phyloP scores from a whole-genome alignment of 2,888 invertebrate genomes.

The Callyntrura sp. region DNA sequence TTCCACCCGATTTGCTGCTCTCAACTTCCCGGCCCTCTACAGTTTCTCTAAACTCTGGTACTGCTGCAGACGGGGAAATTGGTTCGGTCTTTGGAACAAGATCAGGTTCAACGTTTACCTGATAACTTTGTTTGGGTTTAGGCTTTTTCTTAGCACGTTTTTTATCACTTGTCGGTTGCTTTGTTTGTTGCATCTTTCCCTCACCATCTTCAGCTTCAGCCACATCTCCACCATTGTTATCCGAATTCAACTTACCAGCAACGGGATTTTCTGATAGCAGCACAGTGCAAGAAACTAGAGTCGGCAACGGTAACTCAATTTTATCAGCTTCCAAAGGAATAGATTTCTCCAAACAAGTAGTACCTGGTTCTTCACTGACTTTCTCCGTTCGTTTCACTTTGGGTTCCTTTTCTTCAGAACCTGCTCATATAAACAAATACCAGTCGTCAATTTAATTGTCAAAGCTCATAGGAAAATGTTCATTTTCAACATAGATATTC shows the following conservation, averaged over 20 bases:
- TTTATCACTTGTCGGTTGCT: not conserved
- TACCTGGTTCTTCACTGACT: not conserved
- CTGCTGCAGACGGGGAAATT: not conserved
- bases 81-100: constrained; percentile 42
- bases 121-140: not conserved
- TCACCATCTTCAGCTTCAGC: not conserved
- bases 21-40: not conserved
- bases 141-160: constrained; percentile 7
- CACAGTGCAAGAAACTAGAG: not conserved
- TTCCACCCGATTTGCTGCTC: not conserved
- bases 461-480: too few relatives aligned
- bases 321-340: not conserved
- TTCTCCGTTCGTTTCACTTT: constrained; percentile 1
- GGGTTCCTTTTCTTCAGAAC: not conserved
- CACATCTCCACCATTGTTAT: not conserved
- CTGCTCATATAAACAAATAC: not conserved
- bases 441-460: too few relatives aligned
- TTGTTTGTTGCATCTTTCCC: not conserved
- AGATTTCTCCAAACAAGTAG: not conserved
- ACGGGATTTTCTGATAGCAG: not conserved
- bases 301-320: not conserved
- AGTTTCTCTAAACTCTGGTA: not conserved
- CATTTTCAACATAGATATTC: too few relatives aligned
- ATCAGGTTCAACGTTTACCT: not conserved
- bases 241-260: not conserved